These are phyloP conservation scores for Armadillidium nasatum DNA, from an alignment of 1,140 invertebrate species.

Conservation along the genomic window DNA sequence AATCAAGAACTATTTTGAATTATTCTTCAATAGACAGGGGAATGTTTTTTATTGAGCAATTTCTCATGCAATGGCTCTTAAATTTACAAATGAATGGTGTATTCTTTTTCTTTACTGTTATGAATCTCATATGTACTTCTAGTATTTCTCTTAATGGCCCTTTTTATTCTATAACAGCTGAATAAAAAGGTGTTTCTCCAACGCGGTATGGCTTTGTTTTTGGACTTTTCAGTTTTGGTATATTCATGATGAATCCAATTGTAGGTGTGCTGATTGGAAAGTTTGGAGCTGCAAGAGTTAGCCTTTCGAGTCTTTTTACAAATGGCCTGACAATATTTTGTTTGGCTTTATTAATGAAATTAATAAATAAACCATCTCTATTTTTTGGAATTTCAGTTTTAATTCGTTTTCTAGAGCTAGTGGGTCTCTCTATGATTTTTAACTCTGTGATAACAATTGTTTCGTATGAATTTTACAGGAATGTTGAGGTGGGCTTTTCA, in stretches of 20 bases:
- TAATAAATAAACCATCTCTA: background rate
- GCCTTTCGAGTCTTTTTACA: slow-evolving; percentile 4
- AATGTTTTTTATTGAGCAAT: no score
- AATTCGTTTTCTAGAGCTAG: slow-evolving; percentile 14
- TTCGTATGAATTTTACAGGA: slow-evolving; percentile 17
- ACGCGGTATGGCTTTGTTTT: slow-evolving; percentile 25
- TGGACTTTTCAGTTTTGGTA: slow-evolving; percentile 16
- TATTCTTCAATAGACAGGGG: no score
- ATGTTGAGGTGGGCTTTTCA: no score
- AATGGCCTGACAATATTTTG: slow-evolving; percentile 17
- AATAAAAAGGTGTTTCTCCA: slow-evolving; percentile 12
- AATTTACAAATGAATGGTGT: no score
- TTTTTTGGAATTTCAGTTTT: slow-evolving; percentile 10
- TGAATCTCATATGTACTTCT: no score
- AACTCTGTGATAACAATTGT: slow-evolving; percentile 13
- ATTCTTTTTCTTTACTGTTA: no score
- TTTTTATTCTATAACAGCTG: slow-evolving; percentile 17
- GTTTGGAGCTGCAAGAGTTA: slow-evolving; percentile 5
- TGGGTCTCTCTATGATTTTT: slow-evolving; percentile 11
- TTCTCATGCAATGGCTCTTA: no score
- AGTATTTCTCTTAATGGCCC: slow-evolving; percentile 20
- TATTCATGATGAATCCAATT: slow-evolving; percentile 8
- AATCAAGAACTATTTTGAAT: no score
- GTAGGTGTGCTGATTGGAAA: background rate
- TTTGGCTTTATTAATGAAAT: slow-evolving; percentile 19